Evolutionary conservation across 2,888 invertebrate genomes (phyloP), one percentile per base, ranked within the genome.

Genomic region (Sminthurides aquaticus): DNA sequence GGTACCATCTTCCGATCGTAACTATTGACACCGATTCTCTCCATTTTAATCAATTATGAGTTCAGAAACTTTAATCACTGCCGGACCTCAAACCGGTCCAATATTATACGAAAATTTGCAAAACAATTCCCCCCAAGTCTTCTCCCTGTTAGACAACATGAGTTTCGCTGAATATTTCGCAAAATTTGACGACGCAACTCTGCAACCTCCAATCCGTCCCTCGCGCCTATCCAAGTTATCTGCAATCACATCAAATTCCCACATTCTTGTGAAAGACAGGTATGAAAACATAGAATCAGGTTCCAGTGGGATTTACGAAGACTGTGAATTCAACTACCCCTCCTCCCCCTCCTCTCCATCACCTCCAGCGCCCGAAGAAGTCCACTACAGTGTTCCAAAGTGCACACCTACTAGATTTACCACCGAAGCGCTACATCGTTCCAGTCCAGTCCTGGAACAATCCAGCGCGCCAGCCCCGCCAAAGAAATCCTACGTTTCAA

Each of bases 151-250:
- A 20, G 52, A 52, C 22, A 52, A 52, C 52, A 52, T 52, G 52
- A 52, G 52, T 20, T 52, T 52, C 22, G 22, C 52, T 5, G 52
- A 52, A 52, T 52, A 52, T 52, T 52, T 52, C 52, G 52, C 52
- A 20, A 52, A 52, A 20, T 20, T 52, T 8, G 52, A 22, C 15
- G n/a, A n/a, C 15, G 8, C 43, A 34, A 15, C 43, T 34, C 43
- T 34, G 43, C 8, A 34, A 15, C 5, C 43, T 34, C 43, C 43
- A 5, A 15, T 34, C 15, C 43, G 43, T 5, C 43, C 43, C 15
- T 34, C 43, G 5, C 43, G 43, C 5, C 43, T 34, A 15, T 34
- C 43, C 5, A 34, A 34, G 43, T 15, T 34, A 5, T 11, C 8
- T 34, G 43, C 43, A 11, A 11, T 34, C 8, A 5, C 15, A 11